Conservation (phyloP, 2,888 invertebrate species). For the Polydesmus complanatus region DNA sequence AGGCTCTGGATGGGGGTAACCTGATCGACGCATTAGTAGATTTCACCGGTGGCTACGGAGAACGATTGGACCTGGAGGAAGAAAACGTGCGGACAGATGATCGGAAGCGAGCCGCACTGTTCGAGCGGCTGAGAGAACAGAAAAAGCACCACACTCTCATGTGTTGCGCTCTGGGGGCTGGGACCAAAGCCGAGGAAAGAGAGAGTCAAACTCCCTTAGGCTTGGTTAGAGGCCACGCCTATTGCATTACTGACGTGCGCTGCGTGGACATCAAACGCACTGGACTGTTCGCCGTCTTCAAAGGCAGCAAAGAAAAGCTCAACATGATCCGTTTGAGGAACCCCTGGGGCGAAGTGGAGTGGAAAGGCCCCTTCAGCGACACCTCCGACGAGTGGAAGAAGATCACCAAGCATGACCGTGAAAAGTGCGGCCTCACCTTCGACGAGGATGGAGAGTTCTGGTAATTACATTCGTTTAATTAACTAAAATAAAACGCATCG, state of each 20-base stretch:
- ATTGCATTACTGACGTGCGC: conserved; percentile 44
- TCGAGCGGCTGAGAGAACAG: conserved; percentile 38
- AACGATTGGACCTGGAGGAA: conserved; percentile 5
- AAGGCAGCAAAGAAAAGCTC: conserved; percentile 36
- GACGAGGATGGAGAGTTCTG: conserved; percentile 24
- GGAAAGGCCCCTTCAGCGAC: conserved; percentile 43
- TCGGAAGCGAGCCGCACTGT: conserved; percentile 32
- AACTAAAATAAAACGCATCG: too few species aligned
- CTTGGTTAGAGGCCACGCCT: conserved; percentile 45
- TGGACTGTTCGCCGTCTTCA: conserved; percentile 19
- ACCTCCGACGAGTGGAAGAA: conserved; percentile 19
- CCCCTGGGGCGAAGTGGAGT: conserved; percentile 45
- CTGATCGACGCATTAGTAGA: conserved; percentile 16
- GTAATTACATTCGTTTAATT: too few species aligned
- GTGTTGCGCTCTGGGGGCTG: conserved; percentile 43
- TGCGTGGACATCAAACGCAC: conserved; percentile 27
- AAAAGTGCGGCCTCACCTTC: conserved; percentile 21
- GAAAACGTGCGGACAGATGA: not conserved
- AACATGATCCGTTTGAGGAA: conserved; percentile 43
- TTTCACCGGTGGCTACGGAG: conserved; percentile 16
- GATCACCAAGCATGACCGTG: conserved; percentile 20
- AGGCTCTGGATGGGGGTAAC: conserved; percentile 17
- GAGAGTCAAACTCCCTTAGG: conserved; percentile 39
- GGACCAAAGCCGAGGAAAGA: conserved; percentile 34
- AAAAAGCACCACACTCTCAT: conserved; percentile 42